Evolutionary conservation across 2,888 invertebrate species (phyloP), one percentile per base, ranked within the genome.

Genomic region (Ditylenchus weischeri): DNA sequence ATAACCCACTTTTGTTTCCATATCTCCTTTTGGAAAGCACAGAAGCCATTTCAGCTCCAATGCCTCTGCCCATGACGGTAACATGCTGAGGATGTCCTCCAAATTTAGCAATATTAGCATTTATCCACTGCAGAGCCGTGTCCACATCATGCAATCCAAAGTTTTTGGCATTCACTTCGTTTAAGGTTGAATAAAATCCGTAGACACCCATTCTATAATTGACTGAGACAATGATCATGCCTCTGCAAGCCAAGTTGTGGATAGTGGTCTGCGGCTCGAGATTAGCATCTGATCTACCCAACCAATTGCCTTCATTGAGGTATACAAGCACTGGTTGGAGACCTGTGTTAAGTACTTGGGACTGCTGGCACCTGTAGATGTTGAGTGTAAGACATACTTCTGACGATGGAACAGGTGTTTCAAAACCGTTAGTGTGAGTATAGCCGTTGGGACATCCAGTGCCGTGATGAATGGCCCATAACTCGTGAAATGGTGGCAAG

Each of bases 371-470:
- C 0, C 66, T 60, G 29, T 66, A 66, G 54, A 66, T 66, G 57
- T 66, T 66, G 43, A 66, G 64, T 47, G 66, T 66, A 57, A 62
- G 62, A 62, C 66, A 66, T 43, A 62, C 62, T 50, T 66, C 66
- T 6, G 66, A 4, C 10, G 62, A 48, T 35, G 54, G 13, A 29
- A 62, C 35, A 8, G 23, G 11, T 47, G 65, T 48, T 29, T 62
- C 23, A 19, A 62, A 64, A 3, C 62, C 49, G 21, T 43, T 65
- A 7, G 15, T 15, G 35, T 59, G 38, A 13, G 50, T 18, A 36
- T 38, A 66, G 51, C 50, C 66, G 62, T 66, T 66, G 13, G 66
- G 66, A 38, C 66, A 66, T 1, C 66, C 66, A 38, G 19, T 54
- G n/a, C 62, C 66, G 57, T 63, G 38, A 38, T 66, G 62, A 50